Conservation (phyloP, 2,113 vertebrate species). For the Cyprinodon brontotheroides region DNA sequence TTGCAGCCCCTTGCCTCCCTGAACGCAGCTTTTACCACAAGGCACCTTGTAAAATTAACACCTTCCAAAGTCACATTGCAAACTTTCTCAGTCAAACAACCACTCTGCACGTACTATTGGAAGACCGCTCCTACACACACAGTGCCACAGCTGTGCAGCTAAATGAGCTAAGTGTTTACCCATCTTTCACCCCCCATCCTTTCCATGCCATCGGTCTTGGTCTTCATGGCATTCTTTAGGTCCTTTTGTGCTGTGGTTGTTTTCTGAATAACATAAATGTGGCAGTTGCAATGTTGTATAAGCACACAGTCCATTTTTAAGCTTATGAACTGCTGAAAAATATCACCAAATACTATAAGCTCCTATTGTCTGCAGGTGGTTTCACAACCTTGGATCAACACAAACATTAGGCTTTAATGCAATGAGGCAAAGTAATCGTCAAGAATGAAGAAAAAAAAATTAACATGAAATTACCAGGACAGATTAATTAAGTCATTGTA, state of each 20-base stretch:
- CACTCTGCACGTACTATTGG: slow-evolving; percentile 31
- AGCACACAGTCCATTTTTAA: slow-evolving; percentile 39
- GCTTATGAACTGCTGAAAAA: slow-evolving; percentile 19
- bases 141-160: slow-evolving; percentile 72
- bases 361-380: neutral
- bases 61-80: slow-evolving; percentile 52
- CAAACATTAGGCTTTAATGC: neutral
- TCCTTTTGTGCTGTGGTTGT: slow-evolving; percentile 41
- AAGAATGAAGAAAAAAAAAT: neutral
- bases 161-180: slow-evolving; percentile 66
- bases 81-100: slow-evolving; percentile 57
- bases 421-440: neutral
- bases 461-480: neutral
- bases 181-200: slow-evolving; percentile 39
- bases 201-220: slow-evolving; percentile 45
- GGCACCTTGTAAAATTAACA: slow-evolving; percentile 71
- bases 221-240: slow-evolving; percentile 45
- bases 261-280: slow-evolving; percentile 40
- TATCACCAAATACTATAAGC: neutral
- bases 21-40: slow-evolving; percentile 61
- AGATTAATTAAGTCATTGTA: neutral
- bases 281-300: slow-evolving; percentile 28
- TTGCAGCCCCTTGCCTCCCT: slow-evolving; percentile 42
- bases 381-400: slow-evolving; percentile 21
- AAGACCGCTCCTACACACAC: slow-evolving; percentile 26